phyloP scores from a whole-genome alignment of 1,140 invertebrate species.

The Drosophila rufa region DNA sequence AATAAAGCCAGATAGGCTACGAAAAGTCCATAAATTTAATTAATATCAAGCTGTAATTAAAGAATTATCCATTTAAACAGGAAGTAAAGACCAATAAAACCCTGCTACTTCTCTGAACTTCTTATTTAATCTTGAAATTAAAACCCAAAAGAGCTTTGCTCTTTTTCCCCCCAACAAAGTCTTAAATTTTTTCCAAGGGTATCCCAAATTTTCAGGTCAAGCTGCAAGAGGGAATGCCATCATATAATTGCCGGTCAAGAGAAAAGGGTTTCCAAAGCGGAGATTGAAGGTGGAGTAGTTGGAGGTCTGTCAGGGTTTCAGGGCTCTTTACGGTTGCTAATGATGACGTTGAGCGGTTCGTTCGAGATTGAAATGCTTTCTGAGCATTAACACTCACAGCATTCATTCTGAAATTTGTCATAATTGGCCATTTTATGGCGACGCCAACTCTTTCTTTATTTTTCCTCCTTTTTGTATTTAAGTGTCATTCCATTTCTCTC shows the following conservation, averaged over 20 bases:
- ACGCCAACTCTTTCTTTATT: slow-evolving; percentile 17
- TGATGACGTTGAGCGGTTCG: slow-evolving; percentile 67
- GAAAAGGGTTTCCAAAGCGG: slow-evolving; percentile 10
- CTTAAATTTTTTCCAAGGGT: slow-evolving; percentile 4
- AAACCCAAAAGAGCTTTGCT: no score
- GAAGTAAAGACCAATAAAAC: neutral
- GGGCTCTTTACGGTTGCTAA: slow-evolving; percentile 59
- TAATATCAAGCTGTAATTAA: neutral
- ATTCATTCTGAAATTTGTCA: slow-evolving; percentile 76
- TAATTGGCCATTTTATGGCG: slow-evolving; percentile 76
- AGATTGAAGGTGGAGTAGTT: neutral
- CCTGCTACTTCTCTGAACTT: neutral
- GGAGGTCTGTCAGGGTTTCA: slow-evolving; percentile 8
- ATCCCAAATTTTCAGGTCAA: slow-evolving; percentile 30
- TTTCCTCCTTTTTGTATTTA: slow-evolving; percentile 14
- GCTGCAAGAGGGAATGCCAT: slow-evolving; percentile 15
- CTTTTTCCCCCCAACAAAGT: neutral
- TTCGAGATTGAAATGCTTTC: slow-evolving; percentile 32
- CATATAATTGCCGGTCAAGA: slow-evolving; percentile 27
- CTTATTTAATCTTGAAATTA: neutral
- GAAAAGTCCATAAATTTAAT: neutral
- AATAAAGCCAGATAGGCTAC: neutral
- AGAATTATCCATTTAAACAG: neutral
- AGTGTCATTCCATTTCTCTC: slow-evolving; percentile 45
- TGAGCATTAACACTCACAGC: slow-evolving; percentile 53